phyloP scores from a whole-genome alignment of 2,888 invertebrate species.

The Augiades crinisus region DNA sequence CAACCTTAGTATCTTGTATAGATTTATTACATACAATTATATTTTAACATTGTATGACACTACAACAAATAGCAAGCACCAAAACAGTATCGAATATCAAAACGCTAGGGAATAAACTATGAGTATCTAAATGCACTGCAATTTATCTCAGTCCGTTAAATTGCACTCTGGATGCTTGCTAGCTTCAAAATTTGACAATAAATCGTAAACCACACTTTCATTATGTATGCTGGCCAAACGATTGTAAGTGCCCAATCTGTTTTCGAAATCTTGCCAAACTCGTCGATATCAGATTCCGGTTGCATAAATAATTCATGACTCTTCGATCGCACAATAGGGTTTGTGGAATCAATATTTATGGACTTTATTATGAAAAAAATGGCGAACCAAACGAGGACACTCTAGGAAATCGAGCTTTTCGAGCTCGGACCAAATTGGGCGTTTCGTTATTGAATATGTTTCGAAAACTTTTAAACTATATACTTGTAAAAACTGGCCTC shows the following conservation, averaged over 20 bases:
- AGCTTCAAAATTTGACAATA: conserved; percentile 36
- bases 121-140: not conserved
- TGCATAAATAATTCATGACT: conserved; percentile 69
- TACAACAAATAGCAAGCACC: not conserved
- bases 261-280: conserved; percentile 69
- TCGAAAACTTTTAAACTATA: not conserved
- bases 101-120: not conserved
- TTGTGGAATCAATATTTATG: conserved; percentile 60
- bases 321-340: conserved; percentile 62
- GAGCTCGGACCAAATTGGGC: not conserved
- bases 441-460: not conserved
- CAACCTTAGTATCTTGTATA: too few species aligned
- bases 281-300: conserved; percentile 60
- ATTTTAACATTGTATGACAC: not conserved
- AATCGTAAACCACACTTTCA: conserved; percentile 44
- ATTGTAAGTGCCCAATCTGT: conserved; percentile 59
- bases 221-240: conserved; percentile 51
- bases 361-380: conserved; percentile 47
- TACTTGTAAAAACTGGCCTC: not conserved
- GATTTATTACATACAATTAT: too few species aligned
- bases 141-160: conserved; percentile 10
- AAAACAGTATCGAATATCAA: not conserved
- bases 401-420: conserved; percentile 10
- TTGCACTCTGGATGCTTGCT: conserved; percentile 3
- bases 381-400: conserved; percentile 17